Evolutionary conservation across 2,113 vertebrate species (phyloP).

Genomic region (Upupa epops): DNA sequence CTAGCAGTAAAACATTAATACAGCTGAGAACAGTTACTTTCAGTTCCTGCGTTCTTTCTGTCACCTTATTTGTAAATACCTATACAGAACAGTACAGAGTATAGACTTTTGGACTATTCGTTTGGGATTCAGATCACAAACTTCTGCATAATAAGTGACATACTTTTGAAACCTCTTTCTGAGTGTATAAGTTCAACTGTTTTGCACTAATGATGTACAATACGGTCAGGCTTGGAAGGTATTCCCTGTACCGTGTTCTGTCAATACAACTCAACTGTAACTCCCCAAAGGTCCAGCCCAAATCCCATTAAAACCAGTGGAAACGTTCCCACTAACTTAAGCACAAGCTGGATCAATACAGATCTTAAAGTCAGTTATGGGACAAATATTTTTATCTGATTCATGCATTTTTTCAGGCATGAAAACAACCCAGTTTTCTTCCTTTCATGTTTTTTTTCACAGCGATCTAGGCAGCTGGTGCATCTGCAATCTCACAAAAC

Average conservation of each 20-base stretch:
- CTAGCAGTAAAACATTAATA: neutral
- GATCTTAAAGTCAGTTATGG: neutral
- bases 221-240: neutral
- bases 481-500: constrained; percentile 40
- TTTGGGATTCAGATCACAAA: neutral
- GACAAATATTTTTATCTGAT: constrained; percentile 12
- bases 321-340: neutral
- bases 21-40: neutral
- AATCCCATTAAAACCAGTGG: neutral
- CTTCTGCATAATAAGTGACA: neutral
- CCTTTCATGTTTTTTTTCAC: constrained; percentile 37
- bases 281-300: neutral
- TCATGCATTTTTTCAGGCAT: neutral
- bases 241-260: neutral
- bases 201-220: neutral
- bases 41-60: neutral
- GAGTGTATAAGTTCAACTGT: neutral
- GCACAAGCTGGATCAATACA: neutral
- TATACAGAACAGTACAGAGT: neutral
- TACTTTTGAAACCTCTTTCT: neutral
- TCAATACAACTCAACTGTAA: neutral
- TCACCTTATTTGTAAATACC: neutral
- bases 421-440: constrained; percentile 52
- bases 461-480: constrained; percentile 7
- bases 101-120: neutral